A percentile compares a stretch with the other conserved stretches of the same genome.
phyloP scores from a whole-genome alignment of 2,797 vertebrate species.

The Coracias cyanogaster region DNA sequence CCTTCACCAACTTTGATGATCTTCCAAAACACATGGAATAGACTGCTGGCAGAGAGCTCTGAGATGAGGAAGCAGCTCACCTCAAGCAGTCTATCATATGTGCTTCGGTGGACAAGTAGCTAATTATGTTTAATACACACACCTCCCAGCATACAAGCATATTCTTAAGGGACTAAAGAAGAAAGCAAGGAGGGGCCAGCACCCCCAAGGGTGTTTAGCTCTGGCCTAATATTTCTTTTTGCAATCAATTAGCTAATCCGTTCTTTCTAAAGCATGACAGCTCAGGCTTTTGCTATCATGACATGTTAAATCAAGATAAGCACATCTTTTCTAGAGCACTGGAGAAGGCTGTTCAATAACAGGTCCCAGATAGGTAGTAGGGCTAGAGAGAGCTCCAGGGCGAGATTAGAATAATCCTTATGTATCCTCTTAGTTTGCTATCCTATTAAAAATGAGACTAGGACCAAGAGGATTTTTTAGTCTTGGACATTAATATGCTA shows the following conservation, averaged over 20 bases:
- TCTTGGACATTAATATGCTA: slow-evolving; percentile 22
- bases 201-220: neutral
- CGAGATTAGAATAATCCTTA: slow-evolving; percentile 58
- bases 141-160: rapidly evolving
- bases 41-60: neutral
- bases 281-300: slow-evolving; percentile 30
- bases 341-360: slow-evolving; percentile 7
- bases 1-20: neutral
- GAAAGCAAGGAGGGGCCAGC: neutral
- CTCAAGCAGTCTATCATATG: rapidly evolving
- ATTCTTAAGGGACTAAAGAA: neutral
- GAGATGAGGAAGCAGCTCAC: neutral
- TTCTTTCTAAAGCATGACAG: slow-evolving; percentile 11
- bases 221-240: slow-evolving; percentile 16
- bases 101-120: neutral
- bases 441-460: slow-evolving; percentile 58
- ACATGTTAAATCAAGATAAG: slow-evolving; percentile 66
- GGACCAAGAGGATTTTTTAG: neutral
- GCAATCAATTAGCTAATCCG: slow-evolving; percentile 46
- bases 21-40: neutral
- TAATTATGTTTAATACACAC: neutral
- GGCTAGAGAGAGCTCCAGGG: slow-evolving; percentile 40
- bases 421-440: slow-evolving; percentile 54
- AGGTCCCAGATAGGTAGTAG: neutral
- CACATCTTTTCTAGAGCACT: slow-evolving; percentile 45